Evolutionary conservation across 2,888 invertebrate genomes (phyloP).

Genomic region (Athetis lepigone): DNA sequence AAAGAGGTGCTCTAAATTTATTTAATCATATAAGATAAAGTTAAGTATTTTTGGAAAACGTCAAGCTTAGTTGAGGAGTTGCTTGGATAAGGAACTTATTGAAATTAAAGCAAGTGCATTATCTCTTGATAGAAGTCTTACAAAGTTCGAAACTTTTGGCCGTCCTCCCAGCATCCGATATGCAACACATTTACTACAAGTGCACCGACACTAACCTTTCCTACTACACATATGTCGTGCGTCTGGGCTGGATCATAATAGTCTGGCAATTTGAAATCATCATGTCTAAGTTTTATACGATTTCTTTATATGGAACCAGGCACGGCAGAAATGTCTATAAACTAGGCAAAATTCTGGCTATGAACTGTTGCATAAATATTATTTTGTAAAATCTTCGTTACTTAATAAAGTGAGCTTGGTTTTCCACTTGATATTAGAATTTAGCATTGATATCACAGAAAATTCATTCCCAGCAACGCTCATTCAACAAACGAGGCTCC

Average conservation of each 20-base stretch:
- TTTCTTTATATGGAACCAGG: no score
- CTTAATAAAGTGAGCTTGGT: no score
- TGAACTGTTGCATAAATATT: no score
- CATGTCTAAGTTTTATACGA: no score
- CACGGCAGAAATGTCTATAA: no score
- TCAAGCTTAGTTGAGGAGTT: no score
- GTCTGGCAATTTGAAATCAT: slow-evolving; percentile 1
- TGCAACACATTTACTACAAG: slow-evolving; percentile 49
- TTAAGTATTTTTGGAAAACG: no score
- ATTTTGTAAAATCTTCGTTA: no score
- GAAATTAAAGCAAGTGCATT: not conserved
- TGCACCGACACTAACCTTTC: slow-evolving; percentile 41
- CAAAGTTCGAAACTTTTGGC: slow-evolving; percentile 29
- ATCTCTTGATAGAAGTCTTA: slow-evolving; percentile 8
- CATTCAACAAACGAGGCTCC: not conserved
- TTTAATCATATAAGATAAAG: no score
- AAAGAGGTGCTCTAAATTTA: no score
- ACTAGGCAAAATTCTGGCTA: not conserved
- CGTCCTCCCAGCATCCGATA: slow-evolving; percentile 29
- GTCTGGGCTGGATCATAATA: slow-evolving; percentile 38
- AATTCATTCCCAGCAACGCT: not conserved
- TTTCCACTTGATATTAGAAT: no score
- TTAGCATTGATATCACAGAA: not conserved
- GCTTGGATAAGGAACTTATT: not conserved
- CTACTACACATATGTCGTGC: slow-evolving; percentile 24